Percentiles rank a stretch among this genome's conserved stretches.
Conservation (phyloP, 2,113 vertebrate species). For the Hipposideros armiger region DNA sequence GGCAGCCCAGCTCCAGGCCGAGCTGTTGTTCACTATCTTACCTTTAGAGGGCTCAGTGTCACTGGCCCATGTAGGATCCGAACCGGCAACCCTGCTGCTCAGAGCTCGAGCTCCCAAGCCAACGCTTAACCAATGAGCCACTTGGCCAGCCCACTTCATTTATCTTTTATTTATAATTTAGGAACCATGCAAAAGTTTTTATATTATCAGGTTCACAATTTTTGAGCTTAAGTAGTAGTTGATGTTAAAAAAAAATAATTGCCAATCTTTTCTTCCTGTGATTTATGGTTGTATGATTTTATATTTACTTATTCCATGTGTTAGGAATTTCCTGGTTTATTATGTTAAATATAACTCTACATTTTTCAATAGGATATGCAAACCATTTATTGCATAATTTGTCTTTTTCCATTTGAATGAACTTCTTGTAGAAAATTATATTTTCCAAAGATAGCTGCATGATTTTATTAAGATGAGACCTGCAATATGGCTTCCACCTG, state of each 20-base stretch:
- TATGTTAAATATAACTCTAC: background rate
- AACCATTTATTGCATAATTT: background rate
- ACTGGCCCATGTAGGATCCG: no score
- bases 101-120: no score
- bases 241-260: background rate
- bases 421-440: background rate
- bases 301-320: background rate
- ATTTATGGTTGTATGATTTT: background rate
- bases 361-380: background rate
- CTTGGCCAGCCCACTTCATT: background rate
- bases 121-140: no score
- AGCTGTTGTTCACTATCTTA: no score
- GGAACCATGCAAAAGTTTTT: background rate
- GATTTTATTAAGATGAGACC: background rate
- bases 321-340: background rate
- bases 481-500: background rate
- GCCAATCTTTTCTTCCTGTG: background rate
- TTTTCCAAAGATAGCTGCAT: background rate
- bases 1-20: no score
- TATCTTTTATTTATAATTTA: background rate
- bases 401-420: background rate
- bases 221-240: background rate
- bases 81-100: no score
- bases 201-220: background rate
- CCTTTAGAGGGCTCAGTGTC: no score